Evolutionary conservation across 1,140 invertebrate species (phyloP).

Genomic region (Phthorimaea operculella): DNA sequence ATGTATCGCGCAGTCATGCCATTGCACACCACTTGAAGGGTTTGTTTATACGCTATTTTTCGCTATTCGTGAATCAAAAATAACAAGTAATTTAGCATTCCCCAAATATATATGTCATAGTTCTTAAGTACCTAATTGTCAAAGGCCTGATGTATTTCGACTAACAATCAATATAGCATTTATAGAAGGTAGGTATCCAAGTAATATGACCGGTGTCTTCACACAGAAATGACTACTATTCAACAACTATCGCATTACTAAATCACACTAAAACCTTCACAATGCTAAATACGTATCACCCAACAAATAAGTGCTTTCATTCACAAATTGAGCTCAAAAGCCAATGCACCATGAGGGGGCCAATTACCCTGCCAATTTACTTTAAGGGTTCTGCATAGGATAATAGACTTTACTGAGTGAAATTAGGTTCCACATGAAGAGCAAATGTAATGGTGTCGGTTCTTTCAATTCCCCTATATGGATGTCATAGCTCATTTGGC

Average conservation of each 20-base stretch:
- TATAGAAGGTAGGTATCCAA: too few relatives aligned
- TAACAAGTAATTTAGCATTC: too few relatives aligned
- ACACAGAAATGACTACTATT: neutral
- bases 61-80: too few relatives aligned
- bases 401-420: slow-evolving; percentile 22
- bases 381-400: slow-evolving; percentile 10
- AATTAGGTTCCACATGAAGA: slow-evolving; percentile 13
- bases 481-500: slow-evolving; percentile 60
- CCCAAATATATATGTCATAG: too few relatives aligned
- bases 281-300: slow-evolving; percentile 37
- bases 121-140: too few relatives aligned
- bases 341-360: slow-evolving; percentile 39
- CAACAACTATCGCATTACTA: neutral
- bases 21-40: neutral
- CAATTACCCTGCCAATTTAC: slow-evolving; percentile 27
- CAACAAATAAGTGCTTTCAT: slow-evolving; percentile 43
- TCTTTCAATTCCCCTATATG: slow-evolving; percentile 34
- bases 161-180: too few relatives aligned
- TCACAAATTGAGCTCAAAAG: slow-evolving; percentile 63
- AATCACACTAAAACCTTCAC: slow-evolving; percentile 33
- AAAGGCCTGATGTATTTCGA: too few relatives aligned
- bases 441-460: slow-evolving; percentile 13
- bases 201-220: too few relatives aligned
- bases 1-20: slow-evolving; percentile 17
- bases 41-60: neutral